Conservation (phyloP, 2,113 vertebrate species). For the Bubalus kerabau region DNA sequence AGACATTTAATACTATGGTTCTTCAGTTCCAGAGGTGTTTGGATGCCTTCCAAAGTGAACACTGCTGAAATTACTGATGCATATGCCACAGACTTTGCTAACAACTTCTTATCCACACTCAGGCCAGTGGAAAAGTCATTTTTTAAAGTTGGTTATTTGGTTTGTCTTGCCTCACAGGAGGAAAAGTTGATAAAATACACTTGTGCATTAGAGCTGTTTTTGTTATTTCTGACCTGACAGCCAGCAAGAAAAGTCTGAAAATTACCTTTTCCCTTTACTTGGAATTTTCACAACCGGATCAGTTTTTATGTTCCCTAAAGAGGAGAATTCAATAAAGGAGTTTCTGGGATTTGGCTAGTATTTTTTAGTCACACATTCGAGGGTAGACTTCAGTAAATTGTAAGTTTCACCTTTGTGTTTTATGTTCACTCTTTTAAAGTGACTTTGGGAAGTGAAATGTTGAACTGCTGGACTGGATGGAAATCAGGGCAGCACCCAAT, state of each 20-base stretch:
- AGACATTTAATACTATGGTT: not conserved
- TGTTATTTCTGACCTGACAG: slow-evolving; percentile 6
- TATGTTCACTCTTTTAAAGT: not conserved
- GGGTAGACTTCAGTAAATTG: not conserved
- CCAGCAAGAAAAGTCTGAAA: slow-evolving; percentile 1
- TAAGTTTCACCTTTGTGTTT: not conserved
- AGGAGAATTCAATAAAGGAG: slow-evolving; percentile 16
- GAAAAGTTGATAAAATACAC: not conserved
- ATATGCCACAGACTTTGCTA: not conserved
- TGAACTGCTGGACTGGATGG: not conserved
- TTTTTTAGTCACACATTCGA: not conserved
- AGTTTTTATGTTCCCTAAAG: slow-evolving; percentile 9
- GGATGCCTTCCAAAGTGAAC: not conserved
- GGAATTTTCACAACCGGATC: slow-evolving; percentile 16
- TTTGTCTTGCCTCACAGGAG: not conserved
- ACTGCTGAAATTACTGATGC: not conserved
- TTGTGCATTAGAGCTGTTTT: not conserved
- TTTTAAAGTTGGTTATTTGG: slow-evolving; percentile 4
- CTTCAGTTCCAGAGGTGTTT: not conserved
- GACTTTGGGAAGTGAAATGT: not conserved
- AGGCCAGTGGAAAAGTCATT: not conserved
- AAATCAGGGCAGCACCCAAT: not conserved
- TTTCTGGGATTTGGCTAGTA: not conserved
- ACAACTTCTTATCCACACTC: not conserved
- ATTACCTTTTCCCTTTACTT: slow-evolving; percentile 1